Evolutionary conservation across 1,140 invertebrate genomes (phyloP).

Genomic region (Zophobas atratus): DNA sequence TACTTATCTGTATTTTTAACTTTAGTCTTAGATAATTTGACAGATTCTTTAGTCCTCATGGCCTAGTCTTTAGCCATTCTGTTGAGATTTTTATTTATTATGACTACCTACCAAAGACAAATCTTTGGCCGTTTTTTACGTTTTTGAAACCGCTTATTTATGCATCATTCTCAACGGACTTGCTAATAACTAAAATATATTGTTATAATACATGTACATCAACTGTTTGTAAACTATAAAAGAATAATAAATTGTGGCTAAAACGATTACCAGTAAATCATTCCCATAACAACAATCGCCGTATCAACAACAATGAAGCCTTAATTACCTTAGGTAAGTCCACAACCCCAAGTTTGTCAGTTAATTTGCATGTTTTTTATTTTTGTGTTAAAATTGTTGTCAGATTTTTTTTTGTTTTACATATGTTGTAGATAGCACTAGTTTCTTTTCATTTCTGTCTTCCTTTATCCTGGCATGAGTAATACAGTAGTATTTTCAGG

Average conservation of each 20-base stretch:
- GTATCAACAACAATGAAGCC: slow-evolving; percentile 41
- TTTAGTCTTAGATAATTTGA: slow-evolving; percentile 48
- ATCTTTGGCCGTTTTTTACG: slow-evolving; percentile 7
- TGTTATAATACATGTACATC: slow-evolving; percentile 56
- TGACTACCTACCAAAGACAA: slow-evolving; percentile 11
- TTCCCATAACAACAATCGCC: slow-evolving; percentile 24
- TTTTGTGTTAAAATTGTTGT: slow-evolving; percentile 65
- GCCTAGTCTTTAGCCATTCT: slow-evolving; percentile 48
- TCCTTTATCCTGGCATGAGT: slow-evolving; percentile 26
- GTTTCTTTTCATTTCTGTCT: slow-evolving; percentile 45
- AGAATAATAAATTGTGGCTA: slow-evolving; percentile 63
- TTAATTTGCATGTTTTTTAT: slow-evolving; percentile 52
- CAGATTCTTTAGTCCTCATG: slow-evolving; percentile 40
- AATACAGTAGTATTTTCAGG: slow-evolving; percentile 65
- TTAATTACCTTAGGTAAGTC: slow-evolving; percentile 47
- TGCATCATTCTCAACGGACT: slow-evolving; percentile 44
- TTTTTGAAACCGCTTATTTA: slow-evolving; percentile 23
- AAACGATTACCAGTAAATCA: slow-evolving; percentile 46
- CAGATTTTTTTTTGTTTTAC: slow-evolving; percentile 59
- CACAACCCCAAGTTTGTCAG: slow-evolving; percentile 6
- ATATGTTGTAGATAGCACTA: slow-evolving; percentile 38
- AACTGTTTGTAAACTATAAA: slow-evolving; percentile 64
- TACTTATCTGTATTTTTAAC: slow-evolving; percentile 43
- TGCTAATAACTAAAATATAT: slow-evolving; percentile 51
- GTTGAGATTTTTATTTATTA: slow-evolving; percentile 47